A percentile compares a stretch with the other conserved stretches of the same genome.
Evolutionary conservation across 2,888 invertebrate species (phyloP).

Genomic region (Epirrhoe alternata): DNA sequence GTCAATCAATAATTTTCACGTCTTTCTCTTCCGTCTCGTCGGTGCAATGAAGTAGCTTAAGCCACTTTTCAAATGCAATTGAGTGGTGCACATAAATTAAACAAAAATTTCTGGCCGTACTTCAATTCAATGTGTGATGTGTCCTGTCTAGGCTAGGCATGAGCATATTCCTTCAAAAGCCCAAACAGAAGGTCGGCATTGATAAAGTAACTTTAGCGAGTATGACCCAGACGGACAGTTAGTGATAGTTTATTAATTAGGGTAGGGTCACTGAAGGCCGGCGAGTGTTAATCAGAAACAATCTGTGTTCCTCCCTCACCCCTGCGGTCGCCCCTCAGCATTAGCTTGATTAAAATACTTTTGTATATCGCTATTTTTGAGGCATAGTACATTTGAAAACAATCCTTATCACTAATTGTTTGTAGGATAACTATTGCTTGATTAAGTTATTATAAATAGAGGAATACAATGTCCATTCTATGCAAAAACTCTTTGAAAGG

Average conservation of each 20-base stretch:
- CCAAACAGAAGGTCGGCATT: neutral
- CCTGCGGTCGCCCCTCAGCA: constrained; percentile 28
- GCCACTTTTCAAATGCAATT: no score
- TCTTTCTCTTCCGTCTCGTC: no score
- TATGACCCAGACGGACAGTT: constrained; percentile 34
- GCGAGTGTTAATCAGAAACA: constrained; percentile 54
- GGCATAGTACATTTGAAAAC: neutral
- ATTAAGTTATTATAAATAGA: neutral
- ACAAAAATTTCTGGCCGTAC: no score
- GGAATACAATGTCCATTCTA: neutral
- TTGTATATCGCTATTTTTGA: neutral
- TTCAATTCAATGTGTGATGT: neutral
- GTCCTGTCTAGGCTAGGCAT: neutral
- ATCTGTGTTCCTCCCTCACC: constrained; percentile 44
- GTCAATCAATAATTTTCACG: no score
- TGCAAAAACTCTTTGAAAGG: neutral
- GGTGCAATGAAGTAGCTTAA: no score
- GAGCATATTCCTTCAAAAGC: neutral
- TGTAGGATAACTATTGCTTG: neutral
- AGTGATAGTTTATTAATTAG: constrained; percentile 56
- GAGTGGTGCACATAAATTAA: no score
- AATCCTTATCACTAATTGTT: neutral
- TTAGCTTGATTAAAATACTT: constrained; percentile 34
- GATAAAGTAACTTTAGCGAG: constrained; percentile 21
- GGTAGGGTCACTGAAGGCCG: constrained; percentile 53